Base-by-base conservation (phyloP, 1,140 invertebrate species). In the Mactra quadrangularis region DNA sequence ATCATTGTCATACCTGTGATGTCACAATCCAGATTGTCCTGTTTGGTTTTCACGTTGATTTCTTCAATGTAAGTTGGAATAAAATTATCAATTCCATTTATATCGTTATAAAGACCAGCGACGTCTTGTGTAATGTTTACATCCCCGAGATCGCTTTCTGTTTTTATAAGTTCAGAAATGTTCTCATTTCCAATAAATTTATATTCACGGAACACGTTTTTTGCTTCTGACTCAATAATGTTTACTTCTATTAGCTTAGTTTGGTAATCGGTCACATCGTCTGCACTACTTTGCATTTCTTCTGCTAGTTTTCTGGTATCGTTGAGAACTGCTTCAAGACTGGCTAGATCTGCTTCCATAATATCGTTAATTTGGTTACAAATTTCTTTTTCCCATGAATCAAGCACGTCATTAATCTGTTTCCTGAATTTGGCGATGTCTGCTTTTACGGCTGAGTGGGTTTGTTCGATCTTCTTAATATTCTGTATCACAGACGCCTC, bases 1-100 rank as follows among this genome's bases (percentile, higher is more conserved):
- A 68, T 50, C 64, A 68, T 68, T 1, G 45, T 33, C 64, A 68
- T 68, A 17, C 64, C 64, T 27, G 64, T 68, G 3, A 68, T 33
- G 33, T 68, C 64, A 68, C 64, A 68, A 25, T 68, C 64, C 27
- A 68, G 45, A 1, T 19, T 33, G 19, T 68, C 64, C 1, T 50
- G 41, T 1, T 68, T 41, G 4, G 64, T 15, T 68, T 68, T 68
- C 17, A 68, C 64, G 45, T 68, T 68, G 13, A 68, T 68, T n/a
- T 68, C 64, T 29, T 50, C 64, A 3, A 68, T 17, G 47, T 47
- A 68, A 1, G 64, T 68, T 50, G 64, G 64, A 3, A 68, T 41
- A 47, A 52, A 68, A 29, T 68, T 68, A 22, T 68, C 64, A 33
- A 50, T 47, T 9, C 25, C 25, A 17, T 68, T 45, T 0, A 68